phyloP scores from a whole-genome alignment of 2,113 vertebrate species.

The Bettongia penicillata region DNA sequence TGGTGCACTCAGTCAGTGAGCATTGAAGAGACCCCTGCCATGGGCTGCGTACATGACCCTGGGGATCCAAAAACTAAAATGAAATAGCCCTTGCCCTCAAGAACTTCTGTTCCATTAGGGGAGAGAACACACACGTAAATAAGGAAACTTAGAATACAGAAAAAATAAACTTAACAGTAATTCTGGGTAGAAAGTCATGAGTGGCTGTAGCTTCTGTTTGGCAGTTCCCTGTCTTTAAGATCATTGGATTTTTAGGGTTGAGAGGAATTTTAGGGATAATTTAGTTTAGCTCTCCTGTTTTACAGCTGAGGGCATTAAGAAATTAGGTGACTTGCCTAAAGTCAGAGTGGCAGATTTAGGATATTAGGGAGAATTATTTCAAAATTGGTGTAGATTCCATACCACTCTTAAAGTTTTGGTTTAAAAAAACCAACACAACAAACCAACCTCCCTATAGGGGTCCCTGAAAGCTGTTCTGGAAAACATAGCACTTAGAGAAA shows the following conservation, averaged over 20 bases:
- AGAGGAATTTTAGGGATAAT: no score
- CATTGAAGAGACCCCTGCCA: no score
- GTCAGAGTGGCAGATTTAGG: background rate
- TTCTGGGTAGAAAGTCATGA: background rate
- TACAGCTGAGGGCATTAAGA: background rate
- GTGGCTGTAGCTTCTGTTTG: background rate
- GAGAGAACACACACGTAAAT: background rate
- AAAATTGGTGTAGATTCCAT: slow-evolving; percentile 4
- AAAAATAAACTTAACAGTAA: background rate
- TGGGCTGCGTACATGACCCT: no score
- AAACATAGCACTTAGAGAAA: background rate
- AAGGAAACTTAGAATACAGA: background rate
- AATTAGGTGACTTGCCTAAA: background rate
- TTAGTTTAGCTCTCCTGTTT: background rate
- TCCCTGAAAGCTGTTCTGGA: background rate
- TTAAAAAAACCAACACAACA: background rate
- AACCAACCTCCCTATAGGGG: background rate
- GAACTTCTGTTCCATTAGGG: background rate
- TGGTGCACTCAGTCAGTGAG: no score
- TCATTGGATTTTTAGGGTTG: background rate
- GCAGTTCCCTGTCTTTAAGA: background rate
- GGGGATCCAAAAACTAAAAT: no score
- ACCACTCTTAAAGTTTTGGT: slow-evolving; percentile 10
- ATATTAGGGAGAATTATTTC: background rate
- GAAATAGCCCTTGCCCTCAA: background rate